Base-by-base conservation (phyloP, 2,113 vertebrate species). In the Prochilodus magdalenae region DNA sequence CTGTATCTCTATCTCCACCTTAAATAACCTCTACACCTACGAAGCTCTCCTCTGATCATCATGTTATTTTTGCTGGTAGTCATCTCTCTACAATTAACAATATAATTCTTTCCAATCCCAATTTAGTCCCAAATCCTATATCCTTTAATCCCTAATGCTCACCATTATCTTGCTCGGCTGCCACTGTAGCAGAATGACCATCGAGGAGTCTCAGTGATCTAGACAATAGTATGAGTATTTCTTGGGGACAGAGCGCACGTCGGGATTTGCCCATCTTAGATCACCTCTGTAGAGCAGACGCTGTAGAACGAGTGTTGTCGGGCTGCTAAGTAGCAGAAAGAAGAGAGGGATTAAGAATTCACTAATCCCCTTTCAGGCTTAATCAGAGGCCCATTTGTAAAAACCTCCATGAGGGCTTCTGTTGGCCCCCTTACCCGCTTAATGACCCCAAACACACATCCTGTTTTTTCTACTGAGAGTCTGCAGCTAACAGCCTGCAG, bases 331-430 rank as follows among this genome's bases (percentile, higher is more conserved):
- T 44, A 36, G 69, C 40, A 30, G 65, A n/a, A 36, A 73, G 60
- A 55, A 67, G 63, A 12, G 20, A 40, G 60, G 83, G 73, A 77
- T 84, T 77, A 73, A 63, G 30, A 20, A 72, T 57, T 29, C 26
- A 70, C 72, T 84, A 84, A 81, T 78, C 75, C 75, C 60, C 63
- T 79, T 77, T 78, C 72, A 84, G 62, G 26, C 27, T 76, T 70
- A 60, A 84, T 76, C 83, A 84, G 67, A 29, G 36, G 53, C 49
- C 55, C 30, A 65, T 75, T 59, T 72, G 73, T 53, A 76, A 78
- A 53, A 73, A 74, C 74, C 75, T 79, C 53, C 16, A 49, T 30
- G 24, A 40, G 11, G 18, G 69, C 59, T n/a, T 60, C 53, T 27
- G 51, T 20, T 24, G 26, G 24, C 59, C 40, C 66, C 60, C 55